Evolutionary conservation across 2,113 vertebrate genomes (phyloP).

Genomic region (Gasterosteus nipponicus): DNA sequence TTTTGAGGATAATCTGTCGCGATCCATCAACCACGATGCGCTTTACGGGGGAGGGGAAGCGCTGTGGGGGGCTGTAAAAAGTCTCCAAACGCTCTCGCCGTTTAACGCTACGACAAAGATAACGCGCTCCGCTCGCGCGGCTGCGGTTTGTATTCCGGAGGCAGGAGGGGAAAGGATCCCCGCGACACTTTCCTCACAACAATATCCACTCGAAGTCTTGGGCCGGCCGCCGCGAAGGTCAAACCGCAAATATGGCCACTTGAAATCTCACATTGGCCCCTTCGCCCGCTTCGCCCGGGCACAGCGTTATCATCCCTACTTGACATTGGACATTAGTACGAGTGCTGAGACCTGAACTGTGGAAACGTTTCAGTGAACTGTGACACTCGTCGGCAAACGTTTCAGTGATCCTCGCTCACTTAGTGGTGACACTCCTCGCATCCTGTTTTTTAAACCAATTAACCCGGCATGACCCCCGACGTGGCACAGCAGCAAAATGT

Average conservation of each 20-base stretch:
- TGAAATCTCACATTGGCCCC: slow-evolving; percentile 18
- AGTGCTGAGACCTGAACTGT: slow-evolving; percentile 33
- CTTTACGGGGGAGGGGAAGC: neutral
- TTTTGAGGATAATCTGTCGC: slow-evolving; percentile 44
- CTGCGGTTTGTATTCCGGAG: slow-evolving; percentile 26
- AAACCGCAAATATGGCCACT: slow-evolving; percentile 32
- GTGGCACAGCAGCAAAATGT: slow-evolving; percentile 33
- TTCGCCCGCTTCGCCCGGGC: neutral
- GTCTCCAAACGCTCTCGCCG: neutral
- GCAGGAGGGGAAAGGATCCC: neutral
- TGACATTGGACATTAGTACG: slow-evolving; percentile 25
- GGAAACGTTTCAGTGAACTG: slow-evolving; percentile 33
- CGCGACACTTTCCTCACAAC: slow-evolving; percentile 21
- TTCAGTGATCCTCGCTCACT: slow-evolving; percentile 48
- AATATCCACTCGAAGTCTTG: slow-evolving; percentile 21
- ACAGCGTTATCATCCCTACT: neutral
- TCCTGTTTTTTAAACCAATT: slow-evolving; percentile 52
- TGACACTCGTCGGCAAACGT: too few relatives aligned
- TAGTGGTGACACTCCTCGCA: slow-evolving; percentile 26
- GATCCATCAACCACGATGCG: slow-evolving; percentile 42
- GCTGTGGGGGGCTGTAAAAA: neutral
- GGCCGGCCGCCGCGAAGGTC: slow-evolving; percentile 53
- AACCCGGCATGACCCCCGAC: slow-evolving; percentile 22
- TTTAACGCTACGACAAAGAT: slow-evolving; percentile 12
- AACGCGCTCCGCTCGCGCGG: slow-evolving; percentile 10